phyloP scores from a whole-genome alignment of 2,888 invertebrate species.

The Drepanosiphum platanoidis region DNA sequence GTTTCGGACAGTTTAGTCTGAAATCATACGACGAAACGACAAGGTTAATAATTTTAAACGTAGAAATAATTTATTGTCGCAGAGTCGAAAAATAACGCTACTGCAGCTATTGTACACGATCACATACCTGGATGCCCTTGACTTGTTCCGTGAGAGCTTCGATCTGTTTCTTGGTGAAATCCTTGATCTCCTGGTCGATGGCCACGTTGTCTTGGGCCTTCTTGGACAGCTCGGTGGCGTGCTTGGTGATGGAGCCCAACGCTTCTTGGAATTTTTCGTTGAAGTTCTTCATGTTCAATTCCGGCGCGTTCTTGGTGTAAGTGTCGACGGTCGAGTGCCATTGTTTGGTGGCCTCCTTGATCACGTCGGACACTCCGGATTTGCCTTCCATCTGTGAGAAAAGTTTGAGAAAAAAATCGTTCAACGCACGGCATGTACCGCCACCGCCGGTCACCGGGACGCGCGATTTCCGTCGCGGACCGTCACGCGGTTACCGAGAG shows the following conservation, averaged over 20 bases:
- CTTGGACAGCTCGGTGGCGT: not conserved
- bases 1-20: not conserved
- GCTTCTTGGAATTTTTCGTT: not conserved
- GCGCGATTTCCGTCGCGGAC: too few relatives aligned
- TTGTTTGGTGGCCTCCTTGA: constrained; percentile 39
- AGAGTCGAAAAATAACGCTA: too few relatives aligned
- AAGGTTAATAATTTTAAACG: not conserved
- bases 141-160: not conserved
- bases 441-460: too few relatives aligned
- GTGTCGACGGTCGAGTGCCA: not conserved
- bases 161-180: constrained; percentile 35
- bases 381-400: constrained; percentile 26
- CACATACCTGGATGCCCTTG: not conserved
- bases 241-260: not conserved
- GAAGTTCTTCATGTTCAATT: not conserved
- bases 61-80: too few relatives aligned
- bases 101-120: too few relatives aligned
- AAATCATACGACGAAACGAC: not conserved
- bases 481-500: too few relatives aligned
- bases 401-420: too few relatives aligned
- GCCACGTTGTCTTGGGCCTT: constrained; percentile 33
- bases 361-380: not conserved
- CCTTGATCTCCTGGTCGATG: not conserved
- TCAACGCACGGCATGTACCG: too few relatives aligned
- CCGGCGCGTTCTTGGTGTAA: constrained; percentile 7